Conservation (phyloP, 2,888 invertebrate genomes). For the Acheta domesticus region DNA sequence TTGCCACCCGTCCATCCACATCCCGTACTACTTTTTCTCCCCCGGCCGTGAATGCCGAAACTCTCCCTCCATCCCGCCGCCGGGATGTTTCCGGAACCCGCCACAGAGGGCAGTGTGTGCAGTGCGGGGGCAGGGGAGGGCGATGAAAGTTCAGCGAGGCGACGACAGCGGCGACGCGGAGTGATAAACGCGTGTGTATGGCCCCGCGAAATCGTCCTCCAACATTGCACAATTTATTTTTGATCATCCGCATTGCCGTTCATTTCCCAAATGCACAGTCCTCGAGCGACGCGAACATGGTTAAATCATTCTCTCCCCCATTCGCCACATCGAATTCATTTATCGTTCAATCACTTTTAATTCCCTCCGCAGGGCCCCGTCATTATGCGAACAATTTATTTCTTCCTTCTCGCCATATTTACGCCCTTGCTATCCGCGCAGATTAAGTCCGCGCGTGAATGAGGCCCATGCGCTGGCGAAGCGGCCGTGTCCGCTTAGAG, state of each 20-base stretch:
- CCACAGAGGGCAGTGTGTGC: not conserved
- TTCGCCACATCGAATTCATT: not conserved
- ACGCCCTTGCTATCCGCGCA: not conserved
- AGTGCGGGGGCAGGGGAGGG: not conserved
- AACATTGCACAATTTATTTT: not conserved
- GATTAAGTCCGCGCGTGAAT: no score
- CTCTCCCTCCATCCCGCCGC: no score
- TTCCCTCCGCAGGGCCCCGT: not conserved
- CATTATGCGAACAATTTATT: slow-evolving; percentile 2
- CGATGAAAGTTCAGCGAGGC: not conserved
- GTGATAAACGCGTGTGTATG: not conserved
- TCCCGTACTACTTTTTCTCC: not conserved
- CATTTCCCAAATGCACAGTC: not conserved
- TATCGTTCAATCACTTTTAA: slow-evolving; percentile 2
- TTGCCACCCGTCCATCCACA: slow-evolving; percentile 18
- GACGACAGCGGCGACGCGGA: not conserved
- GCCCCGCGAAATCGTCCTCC: not conserved
- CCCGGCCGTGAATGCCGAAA: not conserved
- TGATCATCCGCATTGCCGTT: not conserved
- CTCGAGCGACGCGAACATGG: not conserved
- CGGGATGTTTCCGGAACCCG: not conserved
- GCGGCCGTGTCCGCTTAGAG: no score
- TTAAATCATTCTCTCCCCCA: not conserved
- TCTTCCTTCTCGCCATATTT: not conserved
- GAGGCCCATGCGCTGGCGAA: no score